A percentile compares a stretch with the other conserved stretches of the same genome.
phyloP scores from a whole-genome alignment of 2,797 vertebrate genomes.

The Alca torda region DNA sequence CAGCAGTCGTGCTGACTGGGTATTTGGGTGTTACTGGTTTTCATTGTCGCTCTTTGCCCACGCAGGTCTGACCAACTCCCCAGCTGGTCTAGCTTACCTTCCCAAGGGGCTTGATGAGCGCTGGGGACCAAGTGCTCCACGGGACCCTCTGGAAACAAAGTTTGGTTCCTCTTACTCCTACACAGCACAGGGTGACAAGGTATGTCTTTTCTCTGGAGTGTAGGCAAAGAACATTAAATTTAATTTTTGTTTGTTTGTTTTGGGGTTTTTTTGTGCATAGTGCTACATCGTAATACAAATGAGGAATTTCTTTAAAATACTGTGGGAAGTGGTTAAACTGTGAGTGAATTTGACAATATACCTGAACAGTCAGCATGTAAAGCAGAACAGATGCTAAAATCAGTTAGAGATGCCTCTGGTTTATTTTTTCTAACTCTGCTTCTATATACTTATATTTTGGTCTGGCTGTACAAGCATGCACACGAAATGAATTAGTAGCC shows the following conservation, averaged over 20 bases:
- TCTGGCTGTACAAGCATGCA: not conserved
- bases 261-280: not conserved
- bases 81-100: not conserved
- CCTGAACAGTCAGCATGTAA: not conserved
- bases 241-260: not conserved
- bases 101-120: not conserved
- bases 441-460: not conserved
- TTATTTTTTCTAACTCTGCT: not conserved
- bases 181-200: not conserved
- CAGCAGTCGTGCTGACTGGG: not conserved
- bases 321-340: not conserved
- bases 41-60: not conserved
- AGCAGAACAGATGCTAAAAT: not conserved
- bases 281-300: not conserved
- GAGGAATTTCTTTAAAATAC: not conserved
- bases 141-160: not conserved
- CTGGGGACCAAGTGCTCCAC: not conserved
- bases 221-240: not conserved
- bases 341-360: not conserved
- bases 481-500: not conserved
- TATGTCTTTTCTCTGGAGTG: not conserved
- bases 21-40: not conserved
- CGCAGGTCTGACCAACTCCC: not conserved
- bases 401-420: not conserved
- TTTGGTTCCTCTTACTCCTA: not conserved